phyloP scores from a whole-genome alignment of 1,140 invertebrate genomes.

The Lordiphosa mommai region DNA sequence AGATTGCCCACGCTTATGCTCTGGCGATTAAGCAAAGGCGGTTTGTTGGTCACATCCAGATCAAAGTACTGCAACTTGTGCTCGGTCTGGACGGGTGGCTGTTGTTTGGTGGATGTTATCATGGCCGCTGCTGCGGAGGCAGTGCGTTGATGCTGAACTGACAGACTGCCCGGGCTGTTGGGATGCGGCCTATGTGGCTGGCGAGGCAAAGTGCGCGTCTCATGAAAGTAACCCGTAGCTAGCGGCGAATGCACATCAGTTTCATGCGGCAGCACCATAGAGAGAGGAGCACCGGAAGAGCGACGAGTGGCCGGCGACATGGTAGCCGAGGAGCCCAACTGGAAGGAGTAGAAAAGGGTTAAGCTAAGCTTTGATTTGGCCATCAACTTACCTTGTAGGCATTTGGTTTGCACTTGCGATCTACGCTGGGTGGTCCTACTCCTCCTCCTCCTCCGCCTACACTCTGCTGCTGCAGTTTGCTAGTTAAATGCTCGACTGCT shows the following conservation, averaged over 20 bases:
- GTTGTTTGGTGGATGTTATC: conserved; percentile 30
- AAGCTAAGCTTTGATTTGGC: background rate
- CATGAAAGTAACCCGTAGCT: conserved; percentile 45
- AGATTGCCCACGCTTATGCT: conserved; percentile 64
- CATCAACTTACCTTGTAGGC: conserved; percentile 48
- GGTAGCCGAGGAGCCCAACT: conserved; percentile 51
- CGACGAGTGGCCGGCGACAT: conserved; percentile 57
- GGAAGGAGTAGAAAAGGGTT: background rate
- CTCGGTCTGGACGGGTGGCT: conserved; percentile 39
- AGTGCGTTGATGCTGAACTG: conserved; percentile 66
- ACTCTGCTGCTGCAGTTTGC: conserved; percentile 27
- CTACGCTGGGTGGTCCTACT: conserved; percentile 60
- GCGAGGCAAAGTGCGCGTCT: conserved; percentile 72
- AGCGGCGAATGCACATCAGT: conserved; percentile 45
- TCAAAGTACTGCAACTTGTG: conserved; percentile 85
- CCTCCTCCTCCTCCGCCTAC: conserved; percentile 46
- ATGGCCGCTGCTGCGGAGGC: conserved; percentile 56
- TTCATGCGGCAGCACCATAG: conserved; percentile 65
- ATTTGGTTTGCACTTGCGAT: conserved; percentile 73
- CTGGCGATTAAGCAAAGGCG: conserved; percentile 55
- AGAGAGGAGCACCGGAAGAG: conserved; percentile 54
- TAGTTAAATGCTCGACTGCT: conserved; percentile 49
- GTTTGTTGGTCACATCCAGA: conserved; percentile 82
- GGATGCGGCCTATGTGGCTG: conserved; percentile 57
- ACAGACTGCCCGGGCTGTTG: conserved; percentile 57